Evolutionary conservation across 2,888 invertebrate species (phyloP).

Genomic region (Aricia artaxerxes): DNA sequence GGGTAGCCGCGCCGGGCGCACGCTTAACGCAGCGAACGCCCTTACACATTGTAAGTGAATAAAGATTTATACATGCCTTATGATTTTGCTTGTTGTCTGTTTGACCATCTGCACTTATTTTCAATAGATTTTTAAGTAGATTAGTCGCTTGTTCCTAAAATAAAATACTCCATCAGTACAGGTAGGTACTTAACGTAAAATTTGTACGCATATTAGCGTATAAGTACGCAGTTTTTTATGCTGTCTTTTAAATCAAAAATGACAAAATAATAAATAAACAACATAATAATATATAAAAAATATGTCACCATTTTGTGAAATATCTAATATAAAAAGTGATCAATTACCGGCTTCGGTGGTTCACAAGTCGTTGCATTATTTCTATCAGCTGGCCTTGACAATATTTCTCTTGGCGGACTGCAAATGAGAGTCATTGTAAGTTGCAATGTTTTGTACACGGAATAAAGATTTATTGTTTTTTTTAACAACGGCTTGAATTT

Average conservation of each 20-base stretch:
- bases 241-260: too few species aligned
- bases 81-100: conserved; percentile 52
- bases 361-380: conserved; percentile 40
- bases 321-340: not conserved
- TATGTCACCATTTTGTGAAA: too few species aligned
- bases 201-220: too few species aligned
- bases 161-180: conserved; percentile 25
- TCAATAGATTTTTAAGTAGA: conserved; percentile 65
- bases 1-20: too few species aligned
- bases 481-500: too few species aligned
- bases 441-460: too few species aligned
- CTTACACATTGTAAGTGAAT: conserved; percentile 7
- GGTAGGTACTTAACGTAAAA: too few species aligned
- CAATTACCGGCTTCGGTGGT: conserved; percentile 45
- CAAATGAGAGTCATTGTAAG: conserved; percentile 29
- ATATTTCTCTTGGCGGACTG: conserved; percentile 63
- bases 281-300: too few species aligned
- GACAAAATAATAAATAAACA: too few species aligned
- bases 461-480: too few species aligned
- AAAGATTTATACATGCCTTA: conserved; percentile 51
- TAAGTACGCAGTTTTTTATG: too few species aligned
- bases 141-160: conserved; percentile 64
- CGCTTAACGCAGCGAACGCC: too few species aligned
- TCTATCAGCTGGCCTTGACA: conserved; percentile 48
- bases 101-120: conserved; percentile 62